Conservation (phyloP, 2,888 invertebrate genomes). For the Cryptocheilus praepositus region DNA sequence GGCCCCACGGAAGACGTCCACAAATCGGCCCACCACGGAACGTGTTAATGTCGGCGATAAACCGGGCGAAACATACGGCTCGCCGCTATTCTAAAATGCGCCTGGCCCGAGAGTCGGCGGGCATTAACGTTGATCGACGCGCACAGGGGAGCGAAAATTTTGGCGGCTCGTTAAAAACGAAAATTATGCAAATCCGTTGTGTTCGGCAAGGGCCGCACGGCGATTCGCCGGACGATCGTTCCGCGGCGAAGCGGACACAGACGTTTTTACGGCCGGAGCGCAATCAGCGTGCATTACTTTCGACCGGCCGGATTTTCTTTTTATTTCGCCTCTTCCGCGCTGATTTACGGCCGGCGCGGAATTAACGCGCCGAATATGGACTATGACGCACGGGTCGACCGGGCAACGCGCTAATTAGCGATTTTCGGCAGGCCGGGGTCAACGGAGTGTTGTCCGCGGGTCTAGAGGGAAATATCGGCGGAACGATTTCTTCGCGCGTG, state of each 20-base stretch:
- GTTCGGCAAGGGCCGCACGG: slow-evolving; percentile 4
- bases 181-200: slow-evolving; percentile 12
- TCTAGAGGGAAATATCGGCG: no score
- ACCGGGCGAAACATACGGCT: no score
- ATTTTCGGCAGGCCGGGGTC: slow-evolving; percentile 1
- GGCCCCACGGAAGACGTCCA: no score
- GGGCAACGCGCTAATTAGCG: slow-evolving; percentile 23
- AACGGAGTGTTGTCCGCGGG: no score
- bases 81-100: no score
- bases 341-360: slow-evolving; percentile 34
- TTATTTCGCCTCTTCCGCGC: slow-evolving; percentile 2
- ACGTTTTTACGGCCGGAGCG: slow-evolving; percentile 41
- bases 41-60: no score
- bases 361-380: slow-evolving; percentile 13
- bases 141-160: slow-evolving; percentile 22
- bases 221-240: slow-evolving; percentile 24
- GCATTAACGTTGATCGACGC: background rate
- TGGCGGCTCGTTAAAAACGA: slow-evolving; percentile 11
- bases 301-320: background rate
- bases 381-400: slow-evolving; percentile 8
- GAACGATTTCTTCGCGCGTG: no score
- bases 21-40: no score
- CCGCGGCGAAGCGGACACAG: slow-evolving; percentile 16
- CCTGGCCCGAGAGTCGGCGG: no score
- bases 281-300: slow-evolving; percentile 34